Evolutionary conservation across 1,140 invertebrate genomes (phyloP).

Genomic region (Belonocnema kinseyi): DNA sequence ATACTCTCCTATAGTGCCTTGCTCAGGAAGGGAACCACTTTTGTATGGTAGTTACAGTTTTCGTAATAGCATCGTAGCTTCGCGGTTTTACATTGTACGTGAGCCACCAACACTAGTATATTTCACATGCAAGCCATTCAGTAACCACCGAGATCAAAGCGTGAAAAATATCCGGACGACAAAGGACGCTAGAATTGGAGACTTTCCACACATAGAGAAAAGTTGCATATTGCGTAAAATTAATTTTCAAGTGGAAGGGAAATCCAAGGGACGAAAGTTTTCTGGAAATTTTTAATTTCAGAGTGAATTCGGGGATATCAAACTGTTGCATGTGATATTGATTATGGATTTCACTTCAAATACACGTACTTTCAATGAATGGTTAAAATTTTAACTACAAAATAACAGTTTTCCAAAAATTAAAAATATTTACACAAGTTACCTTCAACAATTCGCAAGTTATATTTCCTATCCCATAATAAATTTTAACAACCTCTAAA

Average conservation of each 20-base stretch:
- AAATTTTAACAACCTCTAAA: no score
- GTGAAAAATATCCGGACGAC: slow-evolving; percentile 7
- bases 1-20: not conserved
- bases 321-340: no score
- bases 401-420: no score
- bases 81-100: not conserved
- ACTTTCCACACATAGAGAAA: slow-evolving; percentile 9
- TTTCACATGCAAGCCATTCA: not conserved
- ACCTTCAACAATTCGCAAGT: no score
- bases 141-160: slow-evolving; percentile 14
- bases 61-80: no score
- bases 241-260: slow-evolving; percentile 21
- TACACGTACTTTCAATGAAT: no score
- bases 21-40: not conserved
- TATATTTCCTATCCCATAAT: no score
- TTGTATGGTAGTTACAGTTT: not conserved
- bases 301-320: no score
- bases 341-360: no score
- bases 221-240: slow-evolving; percentile 16
- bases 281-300: not conserved
- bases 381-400: no score
- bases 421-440: no score
- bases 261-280: not conserved
- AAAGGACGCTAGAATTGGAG: slow-evolving; percentile 20
- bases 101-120: slow-evolving; percentile 21